Percentiles rank a stretch among this genome's conserved stretches.
These are phyloP conservation scores for Sternarchorhynchus goeldii DNA, from an alignment of 2,797 vertebrate genomes.

Conservation along the genomic window DNA sequence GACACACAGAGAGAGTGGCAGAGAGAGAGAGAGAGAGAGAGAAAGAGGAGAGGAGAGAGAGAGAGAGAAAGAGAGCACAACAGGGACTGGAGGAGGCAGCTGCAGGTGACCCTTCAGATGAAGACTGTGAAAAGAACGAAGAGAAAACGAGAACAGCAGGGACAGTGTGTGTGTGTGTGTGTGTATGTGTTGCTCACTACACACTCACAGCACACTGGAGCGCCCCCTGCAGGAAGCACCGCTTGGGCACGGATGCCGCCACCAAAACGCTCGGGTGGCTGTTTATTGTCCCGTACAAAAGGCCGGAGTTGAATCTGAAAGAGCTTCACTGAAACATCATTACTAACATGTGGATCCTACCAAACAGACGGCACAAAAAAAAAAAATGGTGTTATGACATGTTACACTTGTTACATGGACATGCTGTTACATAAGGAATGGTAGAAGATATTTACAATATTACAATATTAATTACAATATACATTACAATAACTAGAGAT, in stretches of 20 bases:
- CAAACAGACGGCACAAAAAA: not conserved
- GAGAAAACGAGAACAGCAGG: constrained; percentile 11
- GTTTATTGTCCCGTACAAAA: too few relatives aligned
- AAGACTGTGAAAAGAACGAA: constrained; percentile 11
- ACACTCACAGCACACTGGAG: too few relatives aligned
- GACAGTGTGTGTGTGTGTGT: not conserved
- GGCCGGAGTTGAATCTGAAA: too few relatives aligned
- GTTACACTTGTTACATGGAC: too few relatives aligned
- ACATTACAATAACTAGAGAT: too few relatives aligned
- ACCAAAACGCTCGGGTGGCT: too few relatives aligned
- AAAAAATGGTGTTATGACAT: not conserved
- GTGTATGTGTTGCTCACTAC: too few relatives aligned
- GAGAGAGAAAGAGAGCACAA: constrained; percentile 19
- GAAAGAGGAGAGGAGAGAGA: not conserved
- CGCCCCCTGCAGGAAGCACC: too few relatives aligned
- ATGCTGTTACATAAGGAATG: too few relatives aligned
- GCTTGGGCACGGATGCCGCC: too few relatives aligned
- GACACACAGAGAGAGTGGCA: not conserved
- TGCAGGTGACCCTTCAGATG: constrained; percentile 18
- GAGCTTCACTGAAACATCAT: not conserved
- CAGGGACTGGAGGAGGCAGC: constrained; percentile 16
- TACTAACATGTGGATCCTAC: not conserved
- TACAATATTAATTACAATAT: too few relatives aligned
- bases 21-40: not conserved
- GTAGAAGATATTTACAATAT: too few relatives aligned